phyloP scores from a whole-genome alignment of 1,140 invertebrate species.

The Ectropis grisescens region DNA sequence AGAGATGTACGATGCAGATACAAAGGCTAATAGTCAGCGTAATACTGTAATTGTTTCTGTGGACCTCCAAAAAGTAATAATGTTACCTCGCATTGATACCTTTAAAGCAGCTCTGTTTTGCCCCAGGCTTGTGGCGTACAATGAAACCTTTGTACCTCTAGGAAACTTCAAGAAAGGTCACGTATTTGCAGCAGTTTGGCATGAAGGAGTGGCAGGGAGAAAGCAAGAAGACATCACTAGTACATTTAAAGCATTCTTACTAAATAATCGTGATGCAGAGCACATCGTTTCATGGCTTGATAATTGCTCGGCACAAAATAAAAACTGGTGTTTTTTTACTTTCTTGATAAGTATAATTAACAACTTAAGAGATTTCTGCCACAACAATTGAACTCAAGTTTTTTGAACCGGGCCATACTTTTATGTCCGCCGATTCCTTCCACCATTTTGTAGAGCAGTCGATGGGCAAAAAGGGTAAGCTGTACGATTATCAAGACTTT shows the following conservation, averaged over 20 bases:
- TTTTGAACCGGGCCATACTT: constrained; percentile 11
- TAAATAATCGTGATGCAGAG: constrained; percentile 4
- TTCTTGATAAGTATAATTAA: constrained; percentile 15
- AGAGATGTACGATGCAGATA: constrained; percentile 2
- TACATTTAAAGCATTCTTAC: constrained; percentile 4
- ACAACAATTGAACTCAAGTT: constrained; percentile 3
- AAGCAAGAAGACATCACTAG: constrained; percentile 8
- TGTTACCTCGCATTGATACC: constrained; percentile 27
- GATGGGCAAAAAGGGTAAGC: constrained; percentile 3
- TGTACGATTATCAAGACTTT: constrained; percentile 7
- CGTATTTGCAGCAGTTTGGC: constrained; percentile 10
- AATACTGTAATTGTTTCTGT: constrained; percentile 4
- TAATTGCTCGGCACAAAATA: constrained; percentile 21
- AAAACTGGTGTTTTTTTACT: constrained; percentile 26
- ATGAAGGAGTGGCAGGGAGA: constrained; percentile 8
- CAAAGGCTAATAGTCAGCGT: neutral
- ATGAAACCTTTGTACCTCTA: constrained; percentile 8
- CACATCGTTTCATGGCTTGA: constrained; percentile 21
- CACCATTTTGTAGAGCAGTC: constrained; percentile 9
- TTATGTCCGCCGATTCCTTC: constrained; percentile 9
- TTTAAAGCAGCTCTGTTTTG: constrained; percentile 21
- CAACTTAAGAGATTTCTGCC: neutral
- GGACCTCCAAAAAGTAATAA: constrained; percentile 32
- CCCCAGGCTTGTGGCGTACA: constrained; percentile 9
- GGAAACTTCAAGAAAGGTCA: constrained; percentile 5